phyloP scores from a whole-genome alignment of 2,888 invertebrate genomes.

The Zaprionus bogoriensis region DNA sequence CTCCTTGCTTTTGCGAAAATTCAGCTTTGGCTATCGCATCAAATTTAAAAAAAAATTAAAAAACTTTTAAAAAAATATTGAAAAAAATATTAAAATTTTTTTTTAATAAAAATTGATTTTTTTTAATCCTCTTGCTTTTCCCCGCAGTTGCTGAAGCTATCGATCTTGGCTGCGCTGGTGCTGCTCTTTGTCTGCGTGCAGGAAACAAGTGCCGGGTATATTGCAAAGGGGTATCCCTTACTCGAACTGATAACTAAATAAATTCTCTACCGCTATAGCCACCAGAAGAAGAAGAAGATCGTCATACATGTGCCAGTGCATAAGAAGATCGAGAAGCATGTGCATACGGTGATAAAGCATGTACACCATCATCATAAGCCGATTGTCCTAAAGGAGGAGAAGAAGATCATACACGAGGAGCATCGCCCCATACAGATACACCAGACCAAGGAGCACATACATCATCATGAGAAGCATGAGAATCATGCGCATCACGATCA shows the following conservation, averaged over 20 bases:
- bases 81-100: too few relatives aligned
- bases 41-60: too few relatives aligned
- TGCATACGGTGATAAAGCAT: slow-evolving; percentile 82
- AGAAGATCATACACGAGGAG: slow-evolving; percentile 82
- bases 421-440: slow-evolving; percentile 79
- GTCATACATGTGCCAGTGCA: slow-evolving; percentile 82
- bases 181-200: slow-evolving; percentile 62
- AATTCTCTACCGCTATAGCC: too few relatives aligned
- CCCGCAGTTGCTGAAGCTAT: slow-evolving; percentile 67
- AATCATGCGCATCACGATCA: slow-evolving; percentile 57
- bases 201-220: slow-evolving; percentile 74
- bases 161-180: slow-evolving; percentile 66
- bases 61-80: too few relatives aligned
- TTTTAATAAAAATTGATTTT: too few relatives aligned
- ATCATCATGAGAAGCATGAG: slow-evolving; percentile 78
- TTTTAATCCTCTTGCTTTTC: too few relatives aligned
- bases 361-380: slow-evolving; percentile 83
- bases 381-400: slow-evolving; percentile 82
- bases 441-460: slow-evolving; percentile 80
- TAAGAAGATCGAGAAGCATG: slow-evolving; percentile 82
- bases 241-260: not conserved
- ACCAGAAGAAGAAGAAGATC: slow-evolving; percentile 81
- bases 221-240: not conserved
- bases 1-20: too few relatives aligned
- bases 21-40: too few relatives aligned